Percentiles rank a stretch among this genome's conserved stretches.
phyloP scores from a whole-genome alignment of 30 jellyfish, hydroid and myxozoan genomes.

The Haliclystus octoradiatus region DNA sequence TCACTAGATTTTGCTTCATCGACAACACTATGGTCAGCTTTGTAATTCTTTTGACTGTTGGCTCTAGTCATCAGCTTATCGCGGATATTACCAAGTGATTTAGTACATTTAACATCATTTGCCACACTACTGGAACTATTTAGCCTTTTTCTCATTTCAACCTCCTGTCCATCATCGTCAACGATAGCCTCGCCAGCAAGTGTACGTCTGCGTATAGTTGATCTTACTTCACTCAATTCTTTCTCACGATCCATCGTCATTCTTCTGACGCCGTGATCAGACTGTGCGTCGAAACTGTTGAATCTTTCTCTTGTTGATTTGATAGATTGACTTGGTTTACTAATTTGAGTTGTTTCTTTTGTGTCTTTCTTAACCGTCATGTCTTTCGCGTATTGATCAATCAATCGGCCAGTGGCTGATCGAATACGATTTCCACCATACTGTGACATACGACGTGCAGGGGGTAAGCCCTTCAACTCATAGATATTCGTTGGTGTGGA shows the following conservation, averaged over 20 bases:
- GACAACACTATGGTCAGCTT: background rate
- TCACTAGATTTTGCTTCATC: background rate
- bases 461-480: slow-evolving; percentile 29
- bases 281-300: no score
- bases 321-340: slow-evolving; percentile 9
- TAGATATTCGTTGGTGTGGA: slow-evolving; percentile 14
- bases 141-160: background rate
- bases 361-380: slow-evolving; percentile 26
- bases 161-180: background rate
- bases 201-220: background rate
- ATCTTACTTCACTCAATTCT: background rate
- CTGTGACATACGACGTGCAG: slow-evolving; percentile 43
- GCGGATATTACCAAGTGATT: background rate
- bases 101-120: background rate
- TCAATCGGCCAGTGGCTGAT: slow-evolving; percentile 38
- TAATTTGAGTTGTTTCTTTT: slow-evolving; percentile 4
- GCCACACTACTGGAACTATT: background rate
- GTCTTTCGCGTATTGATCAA: slow-evolving; percentile 39
- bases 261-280: background rate
- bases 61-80: background rate
- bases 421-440: slow-evolving; percentile 33
- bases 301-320: background rate
- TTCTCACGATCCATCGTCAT: background rate
- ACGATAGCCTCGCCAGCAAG: background rate
- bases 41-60: background rate